phyloP scores from a whole-genome alignment of 2,113 vertebrate genomes.

The Ellobius talpinus region DNA sequence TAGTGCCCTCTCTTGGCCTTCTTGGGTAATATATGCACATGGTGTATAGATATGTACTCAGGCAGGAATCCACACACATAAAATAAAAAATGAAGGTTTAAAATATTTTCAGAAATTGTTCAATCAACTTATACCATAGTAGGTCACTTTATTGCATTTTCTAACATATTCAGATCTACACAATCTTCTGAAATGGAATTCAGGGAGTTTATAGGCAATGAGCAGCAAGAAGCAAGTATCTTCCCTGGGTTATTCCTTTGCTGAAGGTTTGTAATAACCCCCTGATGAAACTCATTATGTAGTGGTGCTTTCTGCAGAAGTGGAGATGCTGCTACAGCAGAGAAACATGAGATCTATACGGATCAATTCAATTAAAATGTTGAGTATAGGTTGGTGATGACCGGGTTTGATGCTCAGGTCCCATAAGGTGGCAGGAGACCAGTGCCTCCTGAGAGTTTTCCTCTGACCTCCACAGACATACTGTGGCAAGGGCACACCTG shows the following conservation, averaged over 20 bases:
- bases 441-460: not conserved
- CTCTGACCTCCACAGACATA: no score
- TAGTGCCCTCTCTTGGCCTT: not conserved
- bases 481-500: not conserved
- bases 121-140: not conserved
- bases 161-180: not conserved
- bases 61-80: not conserved
- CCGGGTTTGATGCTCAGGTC: not conserved
- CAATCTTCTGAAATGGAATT: not conserved
- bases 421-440: no score
- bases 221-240: not conserved
- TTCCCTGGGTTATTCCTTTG: not conserved
- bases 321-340: not conserved
- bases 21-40: not conserved
- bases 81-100: not conserved
- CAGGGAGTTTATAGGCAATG: not conserved
- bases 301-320: not conserved
- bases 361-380: not conserved
- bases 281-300: not conserved
- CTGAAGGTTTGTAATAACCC: not conserved
- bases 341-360: not conserved
- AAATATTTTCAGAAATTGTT: not conserved
- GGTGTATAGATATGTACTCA: not conserved
- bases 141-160: not conserved
- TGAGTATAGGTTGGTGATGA: not conserved